Conservation (phyloP, 2,113 vertebrate genomes). For the Lichenostomus cassidix region DNA sequence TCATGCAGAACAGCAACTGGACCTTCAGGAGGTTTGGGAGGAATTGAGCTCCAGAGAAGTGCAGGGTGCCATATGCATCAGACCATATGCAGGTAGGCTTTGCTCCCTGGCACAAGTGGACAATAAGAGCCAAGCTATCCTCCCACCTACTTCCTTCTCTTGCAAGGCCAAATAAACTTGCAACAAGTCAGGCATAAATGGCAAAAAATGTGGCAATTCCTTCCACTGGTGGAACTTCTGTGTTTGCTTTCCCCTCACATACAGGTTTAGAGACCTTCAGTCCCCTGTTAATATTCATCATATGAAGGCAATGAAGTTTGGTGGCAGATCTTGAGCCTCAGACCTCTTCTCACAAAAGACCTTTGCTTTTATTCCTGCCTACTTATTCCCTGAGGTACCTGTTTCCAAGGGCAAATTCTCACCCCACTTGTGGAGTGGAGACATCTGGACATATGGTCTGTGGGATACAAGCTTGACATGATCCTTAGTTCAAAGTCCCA, state of each 20-base stretch:
- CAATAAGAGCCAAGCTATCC: not conserved
- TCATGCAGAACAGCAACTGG: accelerated
- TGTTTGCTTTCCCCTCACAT: not conserved
- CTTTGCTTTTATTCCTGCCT: not conserved
- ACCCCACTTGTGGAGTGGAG: not conserved
- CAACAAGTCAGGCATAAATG: not conserved
- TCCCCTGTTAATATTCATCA: not conserved
- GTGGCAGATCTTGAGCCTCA: not conserved
- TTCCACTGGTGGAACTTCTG: not conserved
- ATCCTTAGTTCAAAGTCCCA: not conserved
- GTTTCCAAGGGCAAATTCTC: not conserved
- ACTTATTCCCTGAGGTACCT: not conserved
- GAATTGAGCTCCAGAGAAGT: not conserved
- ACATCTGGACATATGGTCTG: not conserved
- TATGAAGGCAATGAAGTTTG: not conserved
- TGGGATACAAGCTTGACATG: not conserved
- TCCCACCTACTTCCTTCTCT: not conserved
- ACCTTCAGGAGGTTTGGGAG: not conserved
- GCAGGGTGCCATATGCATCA: not conserved
- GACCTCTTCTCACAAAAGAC: not conserved
- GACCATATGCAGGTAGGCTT: not conserved
- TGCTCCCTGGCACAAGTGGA: not conserved
- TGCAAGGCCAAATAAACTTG: not conserved
- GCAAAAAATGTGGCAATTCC: not conserved
- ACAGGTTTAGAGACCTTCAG: not conserved